Conservation (phyloP, 2,113 vertebrate genomes). For the Eurypyga helias region DNA sequence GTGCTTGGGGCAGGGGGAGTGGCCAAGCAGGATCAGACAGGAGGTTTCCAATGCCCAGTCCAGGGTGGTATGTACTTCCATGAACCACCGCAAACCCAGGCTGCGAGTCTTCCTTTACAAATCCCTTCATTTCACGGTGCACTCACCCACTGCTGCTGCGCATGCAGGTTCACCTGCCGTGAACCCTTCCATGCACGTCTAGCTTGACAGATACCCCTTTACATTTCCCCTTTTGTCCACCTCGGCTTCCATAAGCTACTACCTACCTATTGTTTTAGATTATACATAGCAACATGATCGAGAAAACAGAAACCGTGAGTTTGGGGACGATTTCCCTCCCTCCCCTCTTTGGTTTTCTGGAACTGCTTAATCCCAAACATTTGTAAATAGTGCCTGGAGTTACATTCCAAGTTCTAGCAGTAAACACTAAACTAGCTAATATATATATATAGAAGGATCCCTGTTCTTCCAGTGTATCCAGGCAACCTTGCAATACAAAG, state of each 20-base stretch:
- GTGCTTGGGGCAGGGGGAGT: neutral
- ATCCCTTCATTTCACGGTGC: neutral
- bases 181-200: neutral
- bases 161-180: neutral
- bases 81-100: neutral
- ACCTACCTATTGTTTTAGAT: neutral
- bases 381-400: constrained; percentile 56
- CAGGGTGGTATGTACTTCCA: neutral
- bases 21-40: neutral
- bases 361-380: constrained; percentile 60
- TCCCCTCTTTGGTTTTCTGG: constrained; percentile 48
- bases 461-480: constrained; percentile 42
- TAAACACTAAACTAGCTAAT: constrained; percentile 34
- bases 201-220: neutral
- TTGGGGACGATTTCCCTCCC: neutral
- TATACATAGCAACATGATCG: constrained; percentile 22
- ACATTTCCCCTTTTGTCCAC: neutral
- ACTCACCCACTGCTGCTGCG: neutral
- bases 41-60: neutral
- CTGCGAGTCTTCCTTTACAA: neutral
- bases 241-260: neutral
- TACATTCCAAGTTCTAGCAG: constrained; percentile 29
- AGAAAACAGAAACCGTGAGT: constrained; percentile 14
- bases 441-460: constrained; percentile 30
- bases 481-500: constrained; percentile 54